These are phyloP conservation scores for Crocidura indochinensis DNA, from an alignment of 2,797 vertebrate species.

Conservation along the genomic window DNA sequence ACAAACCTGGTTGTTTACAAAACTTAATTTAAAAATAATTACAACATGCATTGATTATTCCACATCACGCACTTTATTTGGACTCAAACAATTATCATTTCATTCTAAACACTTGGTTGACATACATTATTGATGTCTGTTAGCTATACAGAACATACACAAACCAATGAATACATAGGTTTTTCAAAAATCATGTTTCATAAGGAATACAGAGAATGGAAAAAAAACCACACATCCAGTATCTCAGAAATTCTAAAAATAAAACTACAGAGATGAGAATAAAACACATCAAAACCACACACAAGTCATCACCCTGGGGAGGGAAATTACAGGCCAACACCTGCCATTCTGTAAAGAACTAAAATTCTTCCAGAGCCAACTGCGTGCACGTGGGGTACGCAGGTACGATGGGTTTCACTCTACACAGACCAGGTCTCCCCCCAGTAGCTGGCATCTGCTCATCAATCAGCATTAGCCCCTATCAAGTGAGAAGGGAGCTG, in stretches of 20 bases:
- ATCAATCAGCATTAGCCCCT: slow-evolving; percentile 68
- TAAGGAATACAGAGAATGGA: slow-evolving; percentile 86
- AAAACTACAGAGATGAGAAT: slow-evolving; percentile 84
- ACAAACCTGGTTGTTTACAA: slow-evolving; percentile 69
- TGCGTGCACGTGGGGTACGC: slow-evolving; percentile 75
- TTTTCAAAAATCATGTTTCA: slow-evolving; percentile 82
- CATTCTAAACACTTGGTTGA: slow-evolving; percentile 88
- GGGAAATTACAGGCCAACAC: slow-evolving; percentile 71
- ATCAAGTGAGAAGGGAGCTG: slow-evolving; percentile 69
- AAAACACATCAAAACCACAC: slow-evolving; percentile 86
- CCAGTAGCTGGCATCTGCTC: slow-evolving; percentile 70
- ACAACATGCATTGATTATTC: slow-evolving; percentile 90
- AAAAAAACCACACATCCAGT: slow-evolving; percentile 80
- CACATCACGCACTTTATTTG: slow-evolving; percentile 91
- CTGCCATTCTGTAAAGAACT: slow-evolving; percentile 75
- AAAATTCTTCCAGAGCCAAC: slow-evolving; percentile 76
- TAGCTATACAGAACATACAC: slow-evolving; percentile 86
- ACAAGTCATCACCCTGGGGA: slow-evolving; percentile 76
- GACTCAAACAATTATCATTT: slow-evolving; percentile 86
- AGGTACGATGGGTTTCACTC: slow-evolving; percentile 74
- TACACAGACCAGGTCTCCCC: slow-evolving; percentile 77
- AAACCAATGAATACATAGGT: slow-evolving; percentile 84
- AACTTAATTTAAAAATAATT: slow-evolving; percentile 82
- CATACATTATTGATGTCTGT: slow-evolving; percentile 89
- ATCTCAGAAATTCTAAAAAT: slow-evolving; percentile 83